A percentile compares a stretch with the other conserved stretches of the same genome.
These are phyloP conservation scores for Ecliptopera silaceata DNA, from an alignment of 2,888 invertebrate species.

Conservation along the genomic window DNA sequence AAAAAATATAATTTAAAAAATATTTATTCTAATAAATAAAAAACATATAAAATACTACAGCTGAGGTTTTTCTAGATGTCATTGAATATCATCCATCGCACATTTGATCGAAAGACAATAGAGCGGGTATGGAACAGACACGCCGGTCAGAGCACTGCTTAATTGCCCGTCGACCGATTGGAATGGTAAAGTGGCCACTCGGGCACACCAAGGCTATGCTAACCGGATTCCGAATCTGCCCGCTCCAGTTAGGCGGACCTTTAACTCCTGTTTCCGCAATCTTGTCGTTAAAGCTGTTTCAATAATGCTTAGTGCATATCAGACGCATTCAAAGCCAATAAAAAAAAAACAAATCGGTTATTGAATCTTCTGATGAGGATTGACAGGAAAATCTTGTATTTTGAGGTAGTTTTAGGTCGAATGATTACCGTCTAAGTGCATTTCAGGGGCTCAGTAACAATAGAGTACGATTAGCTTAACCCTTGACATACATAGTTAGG, in stretches of 20 bases:
- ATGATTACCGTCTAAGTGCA: slow-evolving; percentile 47
- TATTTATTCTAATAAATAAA: too few relatives aligned
- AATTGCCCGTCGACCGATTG: slow-evolving; percentile 74
- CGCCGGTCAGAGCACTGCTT: slow-evolving; percentile 60
- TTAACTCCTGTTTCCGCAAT: slow-evolving; percentile 75
- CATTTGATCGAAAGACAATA: slow-evolving; percentile 35
- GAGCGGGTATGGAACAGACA: slow-evolving; percentile 42
- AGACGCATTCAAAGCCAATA: slow-evolving; percentile 5
- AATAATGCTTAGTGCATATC: slow-evolving; percentile 31
- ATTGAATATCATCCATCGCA: slow-evolving; percentile 33
- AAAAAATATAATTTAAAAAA: too few relatives aligned
- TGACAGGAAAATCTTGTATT: slow-evolving; percentile 8
- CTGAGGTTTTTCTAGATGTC: too few relatives aligned
- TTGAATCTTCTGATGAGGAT: slow-evolving; percentile 6
- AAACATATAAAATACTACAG: too few relatives aligned
- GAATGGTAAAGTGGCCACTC: slow-evolving; percentile 79
- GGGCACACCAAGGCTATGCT: slow-evolving; percentile 74
- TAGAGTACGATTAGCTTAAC: slow-evolving; percentile 73
- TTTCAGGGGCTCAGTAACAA: slow-evolving; percentile 73
- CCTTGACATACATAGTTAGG: slow-evolving; percentile 78
- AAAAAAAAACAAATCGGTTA: neutral
- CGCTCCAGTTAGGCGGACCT: slow-evolving; percentile 79
- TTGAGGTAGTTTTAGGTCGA: slow-evolving; percentile 40
- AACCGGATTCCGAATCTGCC: slow-evolving; percentile 78
- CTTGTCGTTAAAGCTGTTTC: slow-evolving; percentile 38